A percentile compares a stretch with the other conserved stretches of the same genome.
These are phyloP conservation scores for Timandra comae DNA, from an alignment of 2,888 invertebrate genomes.

Conservation along the genomic window DNA sequence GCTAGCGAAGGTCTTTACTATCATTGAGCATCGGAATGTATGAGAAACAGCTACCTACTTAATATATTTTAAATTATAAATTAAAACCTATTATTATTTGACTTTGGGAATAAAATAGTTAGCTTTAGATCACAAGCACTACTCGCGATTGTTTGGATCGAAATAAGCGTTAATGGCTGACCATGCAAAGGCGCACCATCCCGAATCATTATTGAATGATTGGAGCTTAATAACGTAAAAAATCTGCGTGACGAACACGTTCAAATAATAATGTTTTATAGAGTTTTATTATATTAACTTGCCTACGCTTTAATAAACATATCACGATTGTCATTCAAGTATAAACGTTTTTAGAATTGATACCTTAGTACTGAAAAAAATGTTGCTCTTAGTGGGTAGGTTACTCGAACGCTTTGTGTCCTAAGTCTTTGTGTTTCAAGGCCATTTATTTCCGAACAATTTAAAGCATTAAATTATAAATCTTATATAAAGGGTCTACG, in stretches of 20 bases:
- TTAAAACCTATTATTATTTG: not conserved
- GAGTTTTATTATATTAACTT: slow-evolving; percentile 3
- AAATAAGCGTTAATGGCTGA: slow-evolving; percentile 37
- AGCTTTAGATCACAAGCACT: slow-evolving; percentile 21
- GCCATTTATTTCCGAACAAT: too few relatives aligned
- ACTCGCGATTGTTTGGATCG: slow-evolving; percentile 41
- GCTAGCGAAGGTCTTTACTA: not conserved
- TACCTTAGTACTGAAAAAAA: too few relatives aligned
- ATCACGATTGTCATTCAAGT: slow-evolving; percentile 8
- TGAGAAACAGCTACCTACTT: not conserved
- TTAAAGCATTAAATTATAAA: too few relatives aligned
- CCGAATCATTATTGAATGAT: slow-evolving; percentile 33
- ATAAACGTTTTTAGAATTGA: too few relatives aligned
- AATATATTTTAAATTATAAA: too few relatives aligned
- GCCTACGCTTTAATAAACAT: not conserved
- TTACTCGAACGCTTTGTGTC: too few relatives aligned
- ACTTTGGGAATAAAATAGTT: not conserved
- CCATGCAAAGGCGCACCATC: slow-evolving; percentile 23
- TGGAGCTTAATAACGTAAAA: slow-evolving; percentile 16
- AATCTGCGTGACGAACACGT: slow-evolving; percentile 14
- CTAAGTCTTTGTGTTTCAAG: too few relatives aligned
- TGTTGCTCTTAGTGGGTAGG: too few relatives aligned
- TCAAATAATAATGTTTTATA: slow-evolving; percentile 8
- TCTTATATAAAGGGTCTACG: too few relatives aligned
- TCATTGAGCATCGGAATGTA: not conserved